Evolutionary conservation across 2,888 invertebrate species (phyloP).

Genomic region (Watsonalla binaria): DNA sequence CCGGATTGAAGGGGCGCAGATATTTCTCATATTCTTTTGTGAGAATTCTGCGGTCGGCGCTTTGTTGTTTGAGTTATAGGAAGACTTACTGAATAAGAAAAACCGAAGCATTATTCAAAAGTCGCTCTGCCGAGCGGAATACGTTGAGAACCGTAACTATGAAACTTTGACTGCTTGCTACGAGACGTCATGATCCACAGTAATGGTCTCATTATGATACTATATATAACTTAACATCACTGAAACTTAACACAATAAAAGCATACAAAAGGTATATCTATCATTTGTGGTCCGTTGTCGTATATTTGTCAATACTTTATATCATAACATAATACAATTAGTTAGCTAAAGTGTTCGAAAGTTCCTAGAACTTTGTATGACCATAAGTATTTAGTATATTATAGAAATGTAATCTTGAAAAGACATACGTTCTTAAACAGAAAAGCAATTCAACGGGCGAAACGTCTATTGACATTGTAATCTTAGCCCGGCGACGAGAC

Average conservation of each 20-base stretch:
- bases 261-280: too few relatives aligned
- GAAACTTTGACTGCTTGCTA: slow-evolving; percentile 29
- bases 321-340: too few relatives aligned
- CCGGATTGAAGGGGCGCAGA: slow-evolving; percentile 59
- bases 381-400: slow-evolving; percentile 17
- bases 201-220: background rate
- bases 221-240: slow-evolving; percentile 15
- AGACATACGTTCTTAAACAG: slow-evolving; percentile 33
- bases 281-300: too few relatives aligned
- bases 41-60: slow-evolving; percentile 55
- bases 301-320: too few relatives aligned
- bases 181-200: background rate
- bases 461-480: slow-evolving; percentile 63
- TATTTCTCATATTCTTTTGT: slow-evolving; percentile 76
- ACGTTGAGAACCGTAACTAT: slow-evolving; percentile 36
- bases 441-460: slow-evolving; percentile 43
- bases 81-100: slow-evolving; percentile 61
- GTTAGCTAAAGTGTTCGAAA: too few relatives aligned
- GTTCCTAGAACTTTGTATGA: too few relatives aligned
- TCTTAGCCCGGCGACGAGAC: slow-evolving; percentile 44
- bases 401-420: slow-evolving; percentile 31
- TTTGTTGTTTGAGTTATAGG: slow-evolving; percentile 68
- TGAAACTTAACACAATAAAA: too few relatives aligned
- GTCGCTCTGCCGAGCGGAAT: slow-evolving; percentile 37
- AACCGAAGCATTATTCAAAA: slow-evolving; percentile 56